Evolutionary conservation across 1,140 invertebrate species (phyloP), one percentile per base, ranked within the genome.

Genomic region (Cherax quadricarinatus): DNA sequence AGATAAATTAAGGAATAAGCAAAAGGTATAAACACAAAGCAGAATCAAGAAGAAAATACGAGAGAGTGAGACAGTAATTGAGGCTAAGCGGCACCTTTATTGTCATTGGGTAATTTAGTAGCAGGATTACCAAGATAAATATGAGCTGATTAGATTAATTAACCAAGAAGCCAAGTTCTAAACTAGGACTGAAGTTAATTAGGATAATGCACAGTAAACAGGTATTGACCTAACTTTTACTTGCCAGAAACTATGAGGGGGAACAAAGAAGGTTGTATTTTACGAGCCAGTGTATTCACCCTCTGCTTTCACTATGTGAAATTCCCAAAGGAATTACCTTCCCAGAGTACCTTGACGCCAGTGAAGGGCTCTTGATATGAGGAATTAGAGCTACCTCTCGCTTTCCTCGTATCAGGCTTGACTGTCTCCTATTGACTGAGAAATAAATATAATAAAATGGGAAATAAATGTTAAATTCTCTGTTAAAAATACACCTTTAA

Each of bases 131-230:
- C n/a, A 70, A 30, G 62, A 85, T 85, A 85, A 85, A 85, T 62
- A 85, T 41, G 5, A 53, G 30, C 83, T 85, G 83, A 85, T 85
- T 62, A 70, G 62, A 30, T 57, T 85, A 85, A 85, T 85, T 85
- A 85, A 30, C 62, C 24, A 66, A 70, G 70, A 70, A 66, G 83
- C 83, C 70, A 14, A 85, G 83, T 48, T 66, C 83, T 85, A 24
- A 85, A 85, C 70, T 85, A 85, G 70, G 83, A n/a, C 62, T 70
- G 49, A 85, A 53, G 83, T 70, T 85, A 85, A 85, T 85, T 85
- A 85, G 83, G 83, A 85, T 85, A 85, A 85, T 85, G 83, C 83
- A 85, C 83, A 70, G 83, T 85, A 85, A 85, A 85, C 62, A 85
- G 83, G 24, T 70, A 85, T 85, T 66, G 83, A 85, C 48, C 83